phyloP scores from a whole-genome alignment of 2,888 invertebrate species.

The Trissolcus japonicus region DNA sequence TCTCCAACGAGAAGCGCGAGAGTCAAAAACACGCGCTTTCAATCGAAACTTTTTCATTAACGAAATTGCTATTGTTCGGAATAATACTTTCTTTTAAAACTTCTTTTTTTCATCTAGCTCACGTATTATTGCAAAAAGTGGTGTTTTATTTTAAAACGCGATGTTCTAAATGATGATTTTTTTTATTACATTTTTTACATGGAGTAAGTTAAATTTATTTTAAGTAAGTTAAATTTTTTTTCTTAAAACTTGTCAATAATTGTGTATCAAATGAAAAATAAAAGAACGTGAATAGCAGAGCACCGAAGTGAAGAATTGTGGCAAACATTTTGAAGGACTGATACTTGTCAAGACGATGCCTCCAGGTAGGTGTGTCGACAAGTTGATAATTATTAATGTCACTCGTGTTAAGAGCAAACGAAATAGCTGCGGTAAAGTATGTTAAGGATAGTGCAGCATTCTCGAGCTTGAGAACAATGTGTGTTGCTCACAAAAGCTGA shows the following conservation, averaged over 20 bases:
- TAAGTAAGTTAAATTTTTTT: too few relatives aligned
- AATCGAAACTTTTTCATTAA: slow-evolving; percentile 32
- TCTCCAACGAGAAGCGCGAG: slow-evolving; percentile 17
- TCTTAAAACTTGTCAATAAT: too few relatives aligned
- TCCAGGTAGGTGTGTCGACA: too few relatives aligned
- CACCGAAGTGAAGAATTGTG: too few relatives aligned
- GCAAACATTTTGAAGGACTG: too few relatives aligned
- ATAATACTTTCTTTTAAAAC: slow-evolving; percentile 1
- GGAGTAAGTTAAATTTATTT: too few relatives aligned
- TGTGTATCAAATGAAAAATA: too few relatives aligned
- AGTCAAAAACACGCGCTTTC: slow-evolving; percentile 25
- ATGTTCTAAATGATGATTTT: too few relatives aligned
- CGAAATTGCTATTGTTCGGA: slow-evolving; percentile 11
- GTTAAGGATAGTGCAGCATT: slow-evolving; percentile 39
- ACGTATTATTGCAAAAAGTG: not conserved
- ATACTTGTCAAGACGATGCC: too few relatives aligned
- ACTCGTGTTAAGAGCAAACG: slow-evolving; percentile 9
- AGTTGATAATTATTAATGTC: too few relatives aligned
- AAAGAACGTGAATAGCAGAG: not conserved
- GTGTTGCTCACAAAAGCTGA: slow-evolving; percentile 28
- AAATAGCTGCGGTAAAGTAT: slow-evolving; percentile 31
- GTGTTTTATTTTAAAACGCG: not conserved
- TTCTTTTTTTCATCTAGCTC: not conserved
- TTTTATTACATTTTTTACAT: too few relatives aligned
- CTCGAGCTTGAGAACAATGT: slow-evolving; percentile 31